Evolutionary conservation across 2,888 invertebrate species (phyloP).

Genomic region (Clostera curtula): DNA sequence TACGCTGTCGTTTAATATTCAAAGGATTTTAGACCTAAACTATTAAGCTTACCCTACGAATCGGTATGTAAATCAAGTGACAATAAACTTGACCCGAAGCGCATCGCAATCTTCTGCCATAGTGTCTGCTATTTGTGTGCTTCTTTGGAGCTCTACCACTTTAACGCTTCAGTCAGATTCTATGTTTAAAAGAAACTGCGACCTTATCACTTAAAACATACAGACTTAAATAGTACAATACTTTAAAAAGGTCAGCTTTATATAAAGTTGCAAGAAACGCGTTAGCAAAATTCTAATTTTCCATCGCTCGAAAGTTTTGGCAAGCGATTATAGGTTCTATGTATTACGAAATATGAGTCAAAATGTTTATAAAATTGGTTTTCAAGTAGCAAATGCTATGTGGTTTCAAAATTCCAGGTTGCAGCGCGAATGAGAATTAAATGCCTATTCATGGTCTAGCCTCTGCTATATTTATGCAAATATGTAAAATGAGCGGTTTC

Average conservation of each 20-base stretch:
- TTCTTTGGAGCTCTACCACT: slow-evolving; percentile 24
- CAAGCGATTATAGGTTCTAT: slow-evolving; percentile 11
- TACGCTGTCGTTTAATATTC: slow-evolving; percentile 14
- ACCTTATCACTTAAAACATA: slow-evolving; percentile 8
- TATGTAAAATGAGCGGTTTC: slow-evolving; percentile 25
- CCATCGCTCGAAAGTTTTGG: slow-evolving; percentile 2
- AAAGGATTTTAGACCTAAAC: slow-evolving; percentile 14
- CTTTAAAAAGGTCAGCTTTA: too few species aligned
- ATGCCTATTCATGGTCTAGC: slow-evolving; percentile 44
- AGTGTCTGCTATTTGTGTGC: slow-evolving; percentile 28
- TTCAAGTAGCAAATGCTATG: slow-evolving; percentile 3
- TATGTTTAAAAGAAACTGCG: slow-evolving; percentile 4
- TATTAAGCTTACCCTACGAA: slow-evolving; percentile 19
- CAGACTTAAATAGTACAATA: slow-evolving; percentile 5
- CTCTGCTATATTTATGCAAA: slow-evolving; percentile 49
- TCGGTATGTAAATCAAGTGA: slow-evolving; percentile 26
- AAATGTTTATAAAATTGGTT: background rate
- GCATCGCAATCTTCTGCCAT: slow-evolving; percentile 29
- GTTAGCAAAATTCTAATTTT: too few species aligned
- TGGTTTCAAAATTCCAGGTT: slow-evolving; percentile 20
- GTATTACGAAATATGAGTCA: background rate
- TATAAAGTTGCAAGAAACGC: too few species aligned
- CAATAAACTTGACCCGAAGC: slow-evolving; percentile 25
- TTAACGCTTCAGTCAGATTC: slow-evolving; percentile 3
- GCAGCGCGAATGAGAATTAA: slow-evolving; percentile 47